These are phyloP conservation scores for Drosophila pseudoobscura DNA, from an alignment of 1,140 invertebrate genomes.

Conservation along the genomic window DNA sequence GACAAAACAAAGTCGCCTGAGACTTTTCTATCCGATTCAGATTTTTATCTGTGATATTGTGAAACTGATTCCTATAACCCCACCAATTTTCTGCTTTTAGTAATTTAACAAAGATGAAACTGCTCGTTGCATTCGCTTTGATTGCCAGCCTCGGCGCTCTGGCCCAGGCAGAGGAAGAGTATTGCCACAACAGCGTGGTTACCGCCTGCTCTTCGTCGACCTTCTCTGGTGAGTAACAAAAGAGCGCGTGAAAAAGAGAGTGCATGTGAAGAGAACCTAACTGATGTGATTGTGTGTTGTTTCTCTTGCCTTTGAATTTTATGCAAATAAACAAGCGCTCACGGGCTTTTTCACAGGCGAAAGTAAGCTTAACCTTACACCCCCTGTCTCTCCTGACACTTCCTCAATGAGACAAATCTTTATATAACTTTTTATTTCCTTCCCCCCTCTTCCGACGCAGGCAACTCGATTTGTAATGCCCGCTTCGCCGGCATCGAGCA, in stretches of 20 bases:
- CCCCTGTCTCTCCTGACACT: background rate
- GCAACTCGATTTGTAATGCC: constrained; percentile 85
- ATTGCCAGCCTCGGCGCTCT: constrained; percentile 84
- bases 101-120: constrained; percentile 84
- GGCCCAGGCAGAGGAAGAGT: constrained; percentile 84
- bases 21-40: constrained; percentile 14
- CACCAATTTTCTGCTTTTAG: constrained; percentile 41
- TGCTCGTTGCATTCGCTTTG: constrained; percentile 84
- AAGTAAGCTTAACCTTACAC: constrained; percentile 50
- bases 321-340: constrained; percentile 75
- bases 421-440: background rate
- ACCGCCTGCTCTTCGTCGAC: constrained; percentile 84
- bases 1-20: constrained; percentile 9
- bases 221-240: constrained; percentile 66
- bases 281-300: constrained; percentile 26
- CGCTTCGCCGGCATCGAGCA: constrained; percentile 87
- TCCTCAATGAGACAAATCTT: constrained; percentile 16
- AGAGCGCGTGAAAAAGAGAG: constrained; percentile 32
- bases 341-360: constrained; percentile 74
- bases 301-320: constrained; percentile 53
- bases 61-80: constrained; percentile 67
- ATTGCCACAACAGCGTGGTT: constrained; percentile 86
- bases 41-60: constrained; percentile 37
- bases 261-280: constrained; percentile 47
- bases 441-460: constrained; percentile 5